These are phyloP conservation scores for Corythornis madagascariensis DNA, from an alignment of 2,113 vertebrate genomes.

Conservation along the genomic window DNA sequence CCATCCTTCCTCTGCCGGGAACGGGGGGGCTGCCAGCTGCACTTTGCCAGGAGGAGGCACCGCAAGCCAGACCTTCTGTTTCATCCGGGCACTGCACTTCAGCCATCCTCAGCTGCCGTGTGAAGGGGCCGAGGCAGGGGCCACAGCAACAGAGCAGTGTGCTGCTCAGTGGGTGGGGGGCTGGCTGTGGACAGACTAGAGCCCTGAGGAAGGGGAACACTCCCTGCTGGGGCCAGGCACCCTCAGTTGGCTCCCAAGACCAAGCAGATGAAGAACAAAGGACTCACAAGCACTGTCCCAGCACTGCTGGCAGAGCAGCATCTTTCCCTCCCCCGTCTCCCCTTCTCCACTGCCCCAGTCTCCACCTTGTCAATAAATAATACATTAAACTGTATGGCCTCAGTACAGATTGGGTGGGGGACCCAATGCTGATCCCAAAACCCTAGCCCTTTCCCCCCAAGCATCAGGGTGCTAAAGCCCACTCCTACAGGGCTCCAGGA, in stretches of 20 bases:
- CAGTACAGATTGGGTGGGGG: neutral
- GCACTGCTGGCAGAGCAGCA: neutral
- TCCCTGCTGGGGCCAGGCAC: neutral
- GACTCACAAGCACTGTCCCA: neutral
- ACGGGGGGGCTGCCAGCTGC: neutral
- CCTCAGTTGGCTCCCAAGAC: neutral
- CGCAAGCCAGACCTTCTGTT: rapidly evolving
- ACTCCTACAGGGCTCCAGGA: neutral
- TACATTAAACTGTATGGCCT: neutral
- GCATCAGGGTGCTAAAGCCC: neutral
- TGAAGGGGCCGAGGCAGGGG: neutral
- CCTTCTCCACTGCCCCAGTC: neutral
- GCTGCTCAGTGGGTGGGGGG: neutral
- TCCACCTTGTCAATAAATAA: slow-evolving; percentile 51
- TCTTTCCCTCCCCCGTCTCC: neutral
- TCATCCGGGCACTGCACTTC: rapidly evolving
- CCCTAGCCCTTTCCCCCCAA: neutral
- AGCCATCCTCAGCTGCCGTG: rapidly evolving
- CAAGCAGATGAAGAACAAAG: neutral
- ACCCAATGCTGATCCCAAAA: neutral
- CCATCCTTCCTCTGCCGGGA: rapidly evolving
- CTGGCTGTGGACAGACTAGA: neutral
- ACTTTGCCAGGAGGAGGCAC: neutral
- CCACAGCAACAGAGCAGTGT: rapidly evolving
- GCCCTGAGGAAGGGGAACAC: neutral